These are phyloP conservation scores for Takifugu flavidus DNA, from an alignment of 2,113 vertebrate species.

Conservation along the genomic window DNA sequence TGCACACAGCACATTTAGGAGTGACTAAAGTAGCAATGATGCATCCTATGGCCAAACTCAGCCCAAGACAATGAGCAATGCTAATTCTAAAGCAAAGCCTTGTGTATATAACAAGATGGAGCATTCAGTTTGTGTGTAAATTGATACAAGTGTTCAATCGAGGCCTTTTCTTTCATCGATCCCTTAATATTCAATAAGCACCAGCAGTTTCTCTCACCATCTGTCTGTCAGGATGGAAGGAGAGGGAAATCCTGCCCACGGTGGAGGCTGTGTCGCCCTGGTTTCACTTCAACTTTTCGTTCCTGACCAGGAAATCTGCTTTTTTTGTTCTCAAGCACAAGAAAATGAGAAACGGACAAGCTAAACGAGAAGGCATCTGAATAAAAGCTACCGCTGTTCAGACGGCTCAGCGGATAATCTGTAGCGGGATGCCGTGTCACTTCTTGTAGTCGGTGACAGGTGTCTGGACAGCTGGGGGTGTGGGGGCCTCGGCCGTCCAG, in stretches of 20 bases:
- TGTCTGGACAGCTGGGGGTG: slow-evolving; percentile 63
- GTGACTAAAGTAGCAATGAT: no score
- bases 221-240: slow-evolving; percentile 26
- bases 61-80: no score
- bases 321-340: slow-evolving; percentile 31
- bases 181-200: no score
- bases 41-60: no score
- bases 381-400: no score
- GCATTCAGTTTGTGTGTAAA: background rate
- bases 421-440: slow-evolving; percentile 3
- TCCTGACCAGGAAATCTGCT: slow-evolving; percentile 58
- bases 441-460: slow-evolving; percentile 51
- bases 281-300: slow-evolving; percentile 69
- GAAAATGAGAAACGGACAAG: slow-evolving; percentile 25
- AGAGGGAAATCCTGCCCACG: slow-evolving; percentile 51
- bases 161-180: no score
- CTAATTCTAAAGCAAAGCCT: no score
- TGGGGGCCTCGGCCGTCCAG: slow-evolving; percentile 40
- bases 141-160: no score
- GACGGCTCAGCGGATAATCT: background rate
- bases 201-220: slow-evolving; percentile 18
- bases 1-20: no score
- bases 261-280: slow-evolving; percentile 15
- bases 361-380: background rate
- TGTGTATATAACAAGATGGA: background rate